Evolutionary conservation across 2,797 vertebrate species (phyloP), one percentile per base, ranked within the genome.

Genomic region (Thripadectes ignobilis): DNA sequence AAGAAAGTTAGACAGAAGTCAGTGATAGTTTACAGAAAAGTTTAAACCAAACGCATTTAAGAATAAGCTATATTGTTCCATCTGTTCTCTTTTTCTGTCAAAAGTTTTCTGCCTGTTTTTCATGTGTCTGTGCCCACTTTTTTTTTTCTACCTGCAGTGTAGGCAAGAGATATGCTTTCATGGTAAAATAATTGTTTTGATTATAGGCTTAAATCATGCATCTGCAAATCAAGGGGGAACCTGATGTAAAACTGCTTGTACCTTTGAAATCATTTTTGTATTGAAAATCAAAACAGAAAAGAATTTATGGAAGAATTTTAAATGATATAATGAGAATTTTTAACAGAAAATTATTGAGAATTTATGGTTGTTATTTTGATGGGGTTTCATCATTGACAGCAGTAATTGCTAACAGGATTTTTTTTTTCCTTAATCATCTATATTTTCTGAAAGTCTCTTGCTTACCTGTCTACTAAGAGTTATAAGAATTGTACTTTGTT

Each of bases 121-220:
- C 76, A 12, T 71, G 96, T 94, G 82, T 80, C 54, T 66, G 83
- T 81, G 45, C 46, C 79, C 9, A 57, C 23, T 92, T 88, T 77
- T 94, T 54, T 63, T 92, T 93, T 92, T 69, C 57, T 95, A 41
- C 63, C 27, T 57, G 66, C 57, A 65, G 2, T 88, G n/a, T 95
- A 89, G 82, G 48, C 43, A 82, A 78, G 72, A 87, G 58, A 81
- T 34, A 66, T 93, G 69, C 91, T 96, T 93, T 93, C 38, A 20
- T 92, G 54, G 26, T 59, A 95, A 97, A 95, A 93, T 84, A 91
- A 72, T 76, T 92, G 10, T 82, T 94, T 89, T 96, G 93, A 95
- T 96, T 95, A 78, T 58, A 96, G 66, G 52, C 79, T 96, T 94
- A 34, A 88, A 88, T 86, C 72, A 93, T 85, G 30, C 61, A 80